Conservation (phyloP, 2,113 vertebrate species). For the Pimephales promelas region DNA sequence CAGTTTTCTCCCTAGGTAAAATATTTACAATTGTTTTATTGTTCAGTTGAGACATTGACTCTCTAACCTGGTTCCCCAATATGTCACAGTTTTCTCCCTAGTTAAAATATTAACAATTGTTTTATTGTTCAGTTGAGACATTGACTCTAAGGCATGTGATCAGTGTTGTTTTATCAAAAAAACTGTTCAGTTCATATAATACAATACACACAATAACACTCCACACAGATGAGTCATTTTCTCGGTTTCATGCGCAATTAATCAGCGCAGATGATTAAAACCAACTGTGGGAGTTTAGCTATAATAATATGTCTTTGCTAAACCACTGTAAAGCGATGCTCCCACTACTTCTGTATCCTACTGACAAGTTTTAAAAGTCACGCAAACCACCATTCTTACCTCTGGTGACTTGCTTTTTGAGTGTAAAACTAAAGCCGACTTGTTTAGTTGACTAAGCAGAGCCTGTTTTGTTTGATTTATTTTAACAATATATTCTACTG, state of each 20-base stretch:
- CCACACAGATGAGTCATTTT: conserved; percentile 3
- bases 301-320: background rate
- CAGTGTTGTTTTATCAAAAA: conserved; percentile 6
- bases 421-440: background rate
- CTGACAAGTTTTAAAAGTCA: conserved; percentile 18
- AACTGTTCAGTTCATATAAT: background rate
- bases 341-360: conserved; percentile 11
- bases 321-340: background rate
- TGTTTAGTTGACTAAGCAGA: background rate
- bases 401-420: background rate
- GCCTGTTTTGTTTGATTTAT: background rate
- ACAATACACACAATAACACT: background rate
- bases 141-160: background rate
- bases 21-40: background rate
- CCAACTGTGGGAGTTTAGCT: conserved; percentile 19
- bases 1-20: background rate
- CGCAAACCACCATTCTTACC: conserved; percentile 27
- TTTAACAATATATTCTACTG: background rate
- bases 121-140: background rate
- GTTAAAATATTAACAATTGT: background rate
- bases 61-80: too few relatives aligned
- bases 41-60: background rate
- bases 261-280: background rate
- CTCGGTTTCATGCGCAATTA: conserved; percentile 2
- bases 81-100: background rate